phyloP scores from a whole-genome alignment of 2,888 invertebrate genomes.

The Amblyjoppa fuscipennis region DNA sequence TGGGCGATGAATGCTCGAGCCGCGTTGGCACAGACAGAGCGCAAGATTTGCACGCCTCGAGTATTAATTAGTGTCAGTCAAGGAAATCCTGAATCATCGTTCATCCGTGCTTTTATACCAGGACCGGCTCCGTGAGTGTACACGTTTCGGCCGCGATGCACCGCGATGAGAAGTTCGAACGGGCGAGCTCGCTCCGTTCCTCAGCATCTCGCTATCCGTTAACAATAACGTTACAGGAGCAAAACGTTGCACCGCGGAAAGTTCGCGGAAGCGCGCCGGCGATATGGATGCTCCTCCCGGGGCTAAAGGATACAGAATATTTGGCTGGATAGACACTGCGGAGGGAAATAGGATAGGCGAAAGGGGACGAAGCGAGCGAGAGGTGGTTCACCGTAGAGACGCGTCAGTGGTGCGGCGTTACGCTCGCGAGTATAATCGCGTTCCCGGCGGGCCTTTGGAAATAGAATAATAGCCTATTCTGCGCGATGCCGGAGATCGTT shows the following conservation, averaged over 20 bases:
- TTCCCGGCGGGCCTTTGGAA: conserved; percentile 53
- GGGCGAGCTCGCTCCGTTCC: neutral
- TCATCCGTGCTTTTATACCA: neutral
- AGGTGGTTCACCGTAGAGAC: conserved; percentile 24
- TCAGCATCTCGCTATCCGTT: conserved; percentile 4
- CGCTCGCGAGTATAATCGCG: conserved; percentile 52
- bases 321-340: conserved; percentile 23
- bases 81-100: conserved; percentile 24
- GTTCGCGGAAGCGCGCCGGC: conserved; percentile 16
- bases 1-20: neutral
- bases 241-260: conserved; percentile 8
- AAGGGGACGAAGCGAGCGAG: neutral
- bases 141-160: conserved; percentile 7
- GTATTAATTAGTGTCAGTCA: conserved; percentile 35
- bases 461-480: conserved; percentile 60
- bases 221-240: conserved; percentile 17
- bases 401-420: conserved; percentile 53
- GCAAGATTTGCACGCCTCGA: neutral
- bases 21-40: no score
- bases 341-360: neutral
- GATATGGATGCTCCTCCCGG: conserved; percentile 8
- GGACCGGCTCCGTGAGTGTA: no score
- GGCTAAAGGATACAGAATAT: conserved; percentile 21
- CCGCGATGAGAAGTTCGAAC: conserved; percentile 14
- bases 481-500: conserved; percentile 48